Evolutionary conservation across 2,113 vertebrate species (phyloP), one percentile per base, ranked within the genome.

Genomic region (Dicerorhinus sumatrensis): DNA sequence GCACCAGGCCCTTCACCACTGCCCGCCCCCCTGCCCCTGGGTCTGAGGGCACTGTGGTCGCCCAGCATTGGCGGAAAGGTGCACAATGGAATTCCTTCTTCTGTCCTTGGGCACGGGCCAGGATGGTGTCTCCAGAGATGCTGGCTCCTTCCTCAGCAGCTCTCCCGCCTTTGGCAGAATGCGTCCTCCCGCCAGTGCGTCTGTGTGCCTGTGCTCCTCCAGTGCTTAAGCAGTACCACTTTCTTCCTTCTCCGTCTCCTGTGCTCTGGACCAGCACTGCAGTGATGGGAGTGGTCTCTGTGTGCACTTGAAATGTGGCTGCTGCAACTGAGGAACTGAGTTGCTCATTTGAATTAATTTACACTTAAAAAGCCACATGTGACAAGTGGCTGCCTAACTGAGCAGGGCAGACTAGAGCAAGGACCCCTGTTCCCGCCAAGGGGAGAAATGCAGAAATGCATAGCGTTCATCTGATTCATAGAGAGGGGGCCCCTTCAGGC

Each of bases 281-380:
- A 33, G 1, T 0, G 21, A 4, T 2, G 54, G 33, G 13, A 0
- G 8, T 13, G 0, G 25, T 11, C 46, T 3, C 6, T 18, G 16
- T 5, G 17, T 16, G 42, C 42, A 2, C 70, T 39, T 51, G 56
- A 33, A 6, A 3, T 11, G 5, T 33, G 14, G 2, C 8, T 4
- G 0, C 8, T 5, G 13, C 14, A 0, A 4, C 60, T 1, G 20
- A 83, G 84, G 79, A 39, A 31, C 75, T 1, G 51, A 70, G 9
- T 11, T 33, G 20, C 18, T 77, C 16, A 0, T 42, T 81, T 54
- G 42, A 39, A 29, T 33, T 89, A 11, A 51, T 62, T 39, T n/a
- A 14, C 10, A 1, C 51, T 36, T 27, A n/a, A 17, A 1, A 23
- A 54, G 69, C 63, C 27, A 6, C 33, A 0, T 2, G 23, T 33